Evolutionary conservation across 1,140 invertebrate species (phyloP), one percentile per base, ranked within the genome.

Genomic region (Papilio aristodemus): DNA sequence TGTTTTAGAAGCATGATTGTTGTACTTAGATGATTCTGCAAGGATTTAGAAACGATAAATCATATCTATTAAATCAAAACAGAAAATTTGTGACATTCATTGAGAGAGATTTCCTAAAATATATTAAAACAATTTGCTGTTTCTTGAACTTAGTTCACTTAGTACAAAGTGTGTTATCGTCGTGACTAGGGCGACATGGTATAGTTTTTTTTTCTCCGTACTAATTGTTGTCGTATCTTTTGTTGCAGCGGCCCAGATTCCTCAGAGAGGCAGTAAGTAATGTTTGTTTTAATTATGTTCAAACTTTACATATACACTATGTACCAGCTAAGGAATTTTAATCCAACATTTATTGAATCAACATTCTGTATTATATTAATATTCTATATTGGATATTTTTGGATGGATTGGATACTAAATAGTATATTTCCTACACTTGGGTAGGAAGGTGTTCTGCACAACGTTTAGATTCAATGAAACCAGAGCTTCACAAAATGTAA

Each of bases 231-330:
- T 54, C 63, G 54, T 41, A 79, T 75, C 77, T 93, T 93, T 93
- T 94, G 91, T 96, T 96, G 82, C 94, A 96, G 96, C 96, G 93
- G 95, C 96, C 88, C 96, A 97, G 94, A 96, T 97, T 92, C 96
- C 96, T 86, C 96, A 97, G 93, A 95, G 96, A 93, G 95, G 94
- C 93, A 95, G 95, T 96, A 93, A 96, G 95, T 95, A 93, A 38
- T 57, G 63, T 67, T 60, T 43, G 43, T 17, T 38, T 19, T 14
- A 19, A 46, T 46, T 46, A 19, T 46, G 1, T 46, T 9, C 8
- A 46, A 5, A 43, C 14, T 14, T n/a, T 4, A 8, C 17, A 2
- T 46, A 32, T 32, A 32, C n/a, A n/a, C n/a, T n/a, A 22, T 22
- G 19, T 11, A n/a, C n/a, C n/a, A 22, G 4, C 17, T 11, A 50